Evolutionary conservation across 1,140 invertebrate genomes (phyloP).

Genomic region (Luehdorfia chinensis): DNA sequence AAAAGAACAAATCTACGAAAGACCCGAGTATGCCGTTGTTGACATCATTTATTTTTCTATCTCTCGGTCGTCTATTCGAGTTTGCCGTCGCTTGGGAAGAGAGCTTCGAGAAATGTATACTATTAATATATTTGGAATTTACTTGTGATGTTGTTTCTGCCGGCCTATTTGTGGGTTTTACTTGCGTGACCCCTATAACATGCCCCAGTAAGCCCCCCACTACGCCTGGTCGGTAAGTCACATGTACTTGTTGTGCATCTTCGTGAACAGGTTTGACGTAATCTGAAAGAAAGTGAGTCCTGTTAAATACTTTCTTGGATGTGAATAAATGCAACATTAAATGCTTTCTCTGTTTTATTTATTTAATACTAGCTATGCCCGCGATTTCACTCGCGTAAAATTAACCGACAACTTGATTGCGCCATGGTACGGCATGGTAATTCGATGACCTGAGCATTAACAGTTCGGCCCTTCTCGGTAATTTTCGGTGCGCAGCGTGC

Average conservation of each 20-base stretch:
- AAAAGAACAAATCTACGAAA: conserved; percentile 56
- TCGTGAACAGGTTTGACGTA: conserved; percentile 56
- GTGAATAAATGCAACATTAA: conserved; percentile 2
- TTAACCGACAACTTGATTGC: no score
- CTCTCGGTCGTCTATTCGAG: conserved; percentile 25
- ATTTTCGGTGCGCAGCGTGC: no score
- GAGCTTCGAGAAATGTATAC: conserved; percentile 15
- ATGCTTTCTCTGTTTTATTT: background rate
- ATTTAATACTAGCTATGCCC: no score
- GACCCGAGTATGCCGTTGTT: conserved; percentile 38
- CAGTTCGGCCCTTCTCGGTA: no score
- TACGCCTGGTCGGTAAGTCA: conserved; percentile 39
- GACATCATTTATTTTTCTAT: conserved; percentile 23
- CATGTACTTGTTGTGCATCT: conserved; percentile 28
- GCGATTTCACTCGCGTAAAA: no score
- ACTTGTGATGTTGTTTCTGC: conserved; percentile 21
- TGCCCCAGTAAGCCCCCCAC: conserved; percentile 48
- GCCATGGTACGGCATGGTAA: no score
- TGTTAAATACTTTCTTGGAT: conserved; percentile 1
- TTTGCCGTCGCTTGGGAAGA: conserved; percentile 1
- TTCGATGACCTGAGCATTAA: no score
- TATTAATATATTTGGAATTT: conserved; percentile 13
- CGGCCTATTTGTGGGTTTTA: conserved; percentile 29
- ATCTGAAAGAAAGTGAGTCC: conserved; percentile 35
- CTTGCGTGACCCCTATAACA: conserved; percentile 42